These are phyloP conservation scores for Saccostrea glomerata DNA, from an alignment of 1,140 invertebrate genomes.

Conservation along the genomic window DNA sequence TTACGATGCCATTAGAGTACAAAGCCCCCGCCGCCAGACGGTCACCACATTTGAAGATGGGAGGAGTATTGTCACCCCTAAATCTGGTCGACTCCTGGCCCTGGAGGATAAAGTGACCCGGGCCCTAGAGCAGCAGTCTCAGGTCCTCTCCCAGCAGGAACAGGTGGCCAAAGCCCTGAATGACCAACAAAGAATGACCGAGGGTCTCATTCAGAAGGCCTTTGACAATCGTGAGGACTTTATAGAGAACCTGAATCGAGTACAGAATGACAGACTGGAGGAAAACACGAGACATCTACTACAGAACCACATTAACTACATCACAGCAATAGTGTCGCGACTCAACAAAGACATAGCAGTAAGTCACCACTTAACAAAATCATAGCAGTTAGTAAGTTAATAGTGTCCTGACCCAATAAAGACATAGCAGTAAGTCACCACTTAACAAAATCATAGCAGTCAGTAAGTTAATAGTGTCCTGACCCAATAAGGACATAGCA, in stretches of 20 bases:
- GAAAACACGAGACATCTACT: conserved; percentile 73
- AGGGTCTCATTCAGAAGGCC: conserved; percentile 70
- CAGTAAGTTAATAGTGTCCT: conserved; percentile 46
- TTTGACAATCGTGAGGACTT: conserved; percentile 76
- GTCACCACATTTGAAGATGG: conserved; percentile 1
- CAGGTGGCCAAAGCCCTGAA: conserved; percentile 52
- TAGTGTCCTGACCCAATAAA: conserved; percentile 41
- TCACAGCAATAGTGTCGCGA: conserved; percentile 74
- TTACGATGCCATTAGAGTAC: conserved; percentile 65
- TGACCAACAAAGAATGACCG: conserved; percentile 57
- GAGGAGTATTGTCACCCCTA: conserved; percentile 8
- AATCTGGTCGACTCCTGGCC: conserved; percentile 46
- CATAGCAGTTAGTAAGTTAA: conserved; percentile 8
- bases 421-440: too few relatives aligned
- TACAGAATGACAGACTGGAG: conserved; percentile 72
- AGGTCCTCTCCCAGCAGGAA: conserved; percentile 52
- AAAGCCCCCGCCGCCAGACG: conserved; percentile 42
- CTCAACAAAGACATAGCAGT: conserved; percentile 76
- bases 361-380: conserved; percentile 31
- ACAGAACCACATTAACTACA: conserved; percentile 76
- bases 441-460: too few relatives aligned
- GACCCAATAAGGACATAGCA: background rate
- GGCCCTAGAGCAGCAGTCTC: conserved; percentile 56
- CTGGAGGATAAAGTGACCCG: conserved; percentile 58
- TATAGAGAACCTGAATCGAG: conserved; percentile 69